These are phyloP conservation scores for Hydrolagus affinis DNA, from an alignment of 2,113 vertebrate species.

Conservation along the genomic window DNA sequence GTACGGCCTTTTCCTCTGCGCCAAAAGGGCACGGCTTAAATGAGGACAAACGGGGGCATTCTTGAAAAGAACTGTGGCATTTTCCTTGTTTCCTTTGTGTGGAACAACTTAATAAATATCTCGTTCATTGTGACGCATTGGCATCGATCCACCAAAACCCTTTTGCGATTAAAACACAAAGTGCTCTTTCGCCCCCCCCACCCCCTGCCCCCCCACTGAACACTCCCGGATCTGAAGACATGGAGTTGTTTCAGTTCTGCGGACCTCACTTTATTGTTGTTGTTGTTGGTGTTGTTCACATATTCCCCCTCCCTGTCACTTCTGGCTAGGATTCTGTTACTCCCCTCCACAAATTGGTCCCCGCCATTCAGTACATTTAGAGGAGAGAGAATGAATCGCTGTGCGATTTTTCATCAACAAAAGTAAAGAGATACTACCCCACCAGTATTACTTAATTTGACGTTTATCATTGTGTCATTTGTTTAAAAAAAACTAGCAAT, in stretches of 20 bases:
- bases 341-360: neutral
- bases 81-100: slow-evolving; percentile 25
- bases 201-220: too few species aligned
- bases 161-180: slow-evolving; percentile 12
- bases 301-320: neutral
- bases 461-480: too few species aligned
- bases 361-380: too few species aligned
- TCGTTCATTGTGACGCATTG: slow-evolving; percentile 16
- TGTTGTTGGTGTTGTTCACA: too few species aligned
- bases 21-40: slow-evolving; percentile 27
- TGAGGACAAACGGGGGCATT: slow-evolving; percentile 17
- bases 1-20: slow-evolving; percentile 16
- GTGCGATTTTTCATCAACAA: too few species aligned
- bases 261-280: neutral
- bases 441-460: too few species aligned
- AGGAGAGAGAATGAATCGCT: too few species aligned
- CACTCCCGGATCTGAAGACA: slow-evolving; percentile 9
- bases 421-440: too few species aligned
- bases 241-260: neutral
- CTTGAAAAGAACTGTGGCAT: slow-evolving; percentile 15
- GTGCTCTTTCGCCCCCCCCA: too few species aligned
- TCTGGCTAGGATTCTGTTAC: neutral
- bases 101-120: slow-evolving; percentile 17
- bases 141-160: slow-evolving; percentile 21
- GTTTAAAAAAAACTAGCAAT: too few species aligned